A percentile compares a stretch with the other conserved stretches of the same genome.
phyloP scores from a whole-genome alignment of 2,113 vertebrate species.

The Boulengeromyrus knoepffleri region DNA sequence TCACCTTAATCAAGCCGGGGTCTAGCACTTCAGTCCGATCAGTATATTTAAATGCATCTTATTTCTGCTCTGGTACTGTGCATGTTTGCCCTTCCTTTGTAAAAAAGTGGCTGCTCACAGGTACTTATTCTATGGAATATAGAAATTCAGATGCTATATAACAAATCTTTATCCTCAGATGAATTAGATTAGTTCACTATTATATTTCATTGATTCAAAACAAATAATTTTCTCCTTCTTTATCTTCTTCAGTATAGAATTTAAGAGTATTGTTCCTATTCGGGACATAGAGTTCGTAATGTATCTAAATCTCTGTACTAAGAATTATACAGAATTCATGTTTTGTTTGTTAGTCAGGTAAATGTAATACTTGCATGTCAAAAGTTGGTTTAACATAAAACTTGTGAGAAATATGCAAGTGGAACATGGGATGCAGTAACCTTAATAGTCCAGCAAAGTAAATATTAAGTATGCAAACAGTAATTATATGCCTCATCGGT shows the following conservation, averaged over 20 bases:
- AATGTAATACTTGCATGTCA: not conserved
- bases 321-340: not conserved
- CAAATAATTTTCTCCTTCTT: not conserved
- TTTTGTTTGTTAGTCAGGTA: not conserved
- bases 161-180: not conserved
- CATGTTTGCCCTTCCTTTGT: not conserved
- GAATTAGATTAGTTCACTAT: not conserved
- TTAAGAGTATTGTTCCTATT: not conserved
- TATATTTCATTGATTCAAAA: not conserved
- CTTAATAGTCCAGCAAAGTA: not conserved
- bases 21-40: not conserved
- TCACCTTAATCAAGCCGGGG: not conserved
- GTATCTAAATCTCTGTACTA: not conserved
- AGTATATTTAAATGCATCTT: not conserved
- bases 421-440: not conserved
- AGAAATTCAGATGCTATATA: not conserved
- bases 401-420: not conserved
- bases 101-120: not conserved
- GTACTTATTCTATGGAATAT: not conserved
- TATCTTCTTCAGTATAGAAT: not conserved
- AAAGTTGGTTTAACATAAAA: not conserved
- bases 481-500: not conserved
- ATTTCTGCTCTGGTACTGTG: not conserved
- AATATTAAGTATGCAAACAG: not conserved
- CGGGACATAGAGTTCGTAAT: not conserved